Evolutionary conservation across 2,888 invertebrate species (phyloP), one percentile per base, ranked within the genome.

Genomic region (Nymphalis c-album): DNA sequence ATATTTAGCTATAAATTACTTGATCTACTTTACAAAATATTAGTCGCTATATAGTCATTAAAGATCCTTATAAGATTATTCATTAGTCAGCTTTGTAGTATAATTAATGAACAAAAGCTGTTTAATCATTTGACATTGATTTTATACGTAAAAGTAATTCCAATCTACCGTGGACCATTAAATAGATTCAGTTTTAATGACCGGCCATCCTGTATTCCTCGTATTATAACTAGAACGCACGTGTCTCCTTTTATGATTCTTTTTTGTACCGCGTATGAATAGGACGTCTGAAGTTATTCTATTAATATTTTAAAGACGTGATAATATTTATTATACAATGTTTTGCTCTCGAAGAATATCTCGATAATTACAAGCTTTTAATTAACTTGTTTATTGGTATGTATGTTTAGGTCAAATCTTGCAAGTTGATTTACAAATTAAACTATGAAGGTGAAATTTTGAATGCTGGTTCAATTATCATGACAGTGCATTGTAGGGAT

Each of bases 1-100:
- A n/a, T n/a, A n/a, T n/a, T n/a, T n/a, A n/a, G n/a, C n/a, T n/a
- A n/a, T n/a, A n/a, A 18, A 61, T 3, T 46, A 50, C 48, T 57
- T 67, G 61, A 53, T 67, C 45, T 58, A 67, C 61, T 50, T 61
- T 26, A 22, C 47, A 67, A 63, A 66, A 60, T 40, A 57, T 66
- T 50, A 18, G 55, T 45, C 60, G 47, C n/a, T 6, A 48, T 63
- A 69, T 67, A 55, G 57, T 63, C 26, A 45, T 58, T 64, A 64
- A 68, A 69, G 58, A 64, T 63, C 60, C 55, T 65, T 53, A 51
- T 60, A 64, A 60, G 67, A 63, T 60, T 65, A 64, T 65, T 70
- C 68, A 68, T 70, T 68, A 68, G 60, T 68, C 60, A 60, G 35
- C 26, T 46, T 62, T 20, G 7, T 50, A 50, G 26, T 7, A 63